A percentile compares a stretch with the other conserved stretches of the same genome.
phyloP scores from a whole-genome alignment of 2,888 invertebrate genomes.

The Penaeus monodon region DNA sequence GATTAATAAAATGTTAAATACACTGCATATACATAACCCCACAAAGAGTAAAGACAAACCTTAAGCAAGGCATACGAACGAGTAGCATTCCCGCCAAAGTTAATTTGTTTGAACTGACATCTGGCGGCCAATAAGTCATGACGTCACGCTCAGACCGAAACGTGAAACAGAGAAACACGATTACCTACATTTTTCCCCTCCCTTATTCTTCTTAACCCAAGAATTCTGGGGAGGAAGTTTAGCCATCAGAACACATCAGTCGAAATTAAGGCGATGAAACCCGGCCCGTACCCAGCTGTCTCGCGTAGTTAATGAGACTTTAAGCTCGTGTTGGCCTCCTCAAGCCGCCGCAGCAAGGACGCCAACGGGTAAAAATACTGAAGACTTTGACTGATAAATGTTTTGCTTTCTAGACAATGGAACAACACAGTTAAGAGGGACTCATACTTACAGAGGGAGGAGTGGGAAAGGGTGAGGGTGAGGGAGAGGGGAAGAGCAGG shows the following conservation, averaged over 20 bases:
- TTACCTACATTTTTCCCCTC: slow-evolving; percentile 13
- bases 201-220: neutral
- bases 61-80: neutral
- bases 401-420: too few species aligned
- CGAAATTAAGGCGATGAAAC: too few species aligned
- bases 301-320: too few species aligned
- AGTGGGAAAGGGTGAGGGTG: neutral
- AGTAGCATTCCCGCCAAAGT: slow-evolving; percentile 1
- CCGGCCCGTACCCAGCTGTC: too few species aligned
- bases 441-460: neutral
- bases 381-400: too few species aligned
- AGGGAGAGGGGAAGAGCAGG: neutral
- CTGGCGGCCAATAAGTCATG: slow-evolving; percentile 26
- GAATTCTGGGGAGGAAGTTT: too few species aligned
- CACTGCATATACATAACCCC: neutral
- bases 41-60: neutral
- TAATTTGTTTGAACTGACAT: slow-evolving; percentile 22
- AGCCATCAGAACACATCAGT: too few species aligned
- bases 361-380: too few species aligned
- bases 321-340: too few species aligned
- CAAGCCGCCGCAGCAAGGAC: too few species aligned
- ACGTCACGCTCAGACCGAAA: slow-evolving; percentile 10
- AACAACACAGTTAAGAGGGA: too few species aligned
- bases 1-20: neutral
- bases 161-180: slow-evolving; percentile 29